Evolutionary conservation across 2,888 invertebrate genomes (phyloP).

Genomic region (Tryphoninae sp.): DNA sequence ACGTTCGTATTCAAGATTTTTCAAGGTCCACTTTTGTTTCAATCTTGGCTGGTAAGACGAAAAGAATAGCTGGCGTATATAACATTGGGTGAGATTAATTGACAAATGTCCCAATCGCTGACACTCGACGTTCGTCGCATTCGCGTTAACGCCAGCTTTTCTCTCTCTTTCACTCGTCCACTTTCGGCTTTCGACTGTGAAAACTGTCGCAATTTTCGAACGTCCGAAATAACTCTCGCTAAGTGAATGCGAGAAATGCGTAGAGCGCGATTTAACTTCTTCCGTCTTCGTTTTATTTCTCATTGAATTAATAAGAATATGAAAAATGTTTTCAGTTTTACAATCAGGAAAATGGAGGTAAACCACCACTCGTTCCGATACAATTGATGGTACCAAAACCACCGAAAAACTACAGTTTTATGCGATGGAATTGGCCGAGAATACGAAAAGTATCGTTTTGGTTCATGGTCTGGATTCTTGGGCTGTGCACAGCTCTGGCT

Average conservation of each 20-base stretch:
- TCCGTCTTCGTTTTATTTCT: background rate
- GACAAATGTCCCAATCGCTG: conserved; percentile 33
- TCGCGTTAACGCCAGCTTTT: background rate
- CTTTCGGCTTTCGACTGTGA: background rate
- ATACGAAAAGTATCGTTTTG: conserved; percentile 89
- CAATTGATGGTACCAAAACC: conserved; percentile 80
- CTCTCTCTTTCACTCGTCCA: background rate
- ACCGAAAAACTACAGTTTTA: conserved; percentile 83
- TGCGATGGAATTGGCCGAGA: conserved; percentile 91
- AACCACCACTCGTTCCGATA: conserved; percentile 80
- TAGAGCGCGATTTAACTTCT: background rate
- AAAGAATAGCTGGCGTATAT: background rate
- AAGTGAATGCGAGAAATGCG: background rate
- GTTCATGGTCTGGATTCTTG: conserved; percentile 87
- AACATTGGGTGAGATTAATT: conserved; percentile 23
- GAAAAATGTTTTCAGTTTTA: conserved; percentile 73
- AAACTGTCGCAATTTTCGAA: conserved; percentile 37
- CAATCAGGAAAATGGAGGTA: conserved; percentile 81
- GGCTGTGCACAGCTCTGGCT: conserved; percentile 88
- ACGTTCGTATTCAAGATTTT: conserved; percentile 15
- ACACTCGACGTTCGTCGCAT: conserved; percentile 30
- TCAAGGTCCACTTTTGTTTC: conserved; percentile 15
- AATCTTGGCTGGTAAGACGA: conserved; percentile 30
- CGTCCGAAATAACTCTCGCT: conserved; percentile 24
- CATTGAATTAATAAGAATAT: background rate